Base-by-base conservation (phyloP, 2,797 vertebrate species). In the Gambelia wislizenii region DNA sequence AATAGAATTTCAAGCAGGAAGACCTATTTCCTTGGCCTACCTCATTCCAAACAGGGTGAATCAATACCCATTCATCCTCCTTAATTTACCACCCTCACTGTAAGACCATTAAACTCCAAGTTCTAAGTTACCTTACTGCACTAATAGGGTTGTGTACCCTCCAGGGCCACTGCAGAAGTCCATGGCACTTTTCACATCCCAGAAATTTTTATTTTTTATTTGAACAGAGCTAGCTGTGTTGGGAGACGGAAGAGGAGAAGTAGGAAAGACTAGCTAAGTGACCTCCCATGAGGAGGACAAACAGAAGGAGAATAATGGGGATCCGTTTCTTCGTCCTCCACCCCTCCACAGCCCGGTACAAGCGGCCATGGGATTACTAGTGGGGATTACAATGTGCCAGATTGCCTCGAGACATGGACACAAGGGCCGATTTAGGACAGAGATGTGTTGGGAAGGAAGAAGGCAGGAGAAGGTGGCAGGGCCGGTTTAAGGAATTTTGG, bases 361-460 rank as follows among this genome's bases (percentile, higher is more conserved):
- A 80, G 80, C 49, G 14, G 69, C 54, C 44, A 30, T 5, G 39
- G 20, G 88, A 89, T 89, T 89, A 86, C 47, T 1, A 18, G 44
- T 12, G 2, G 88, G 70, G 78, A 76, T 89, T 86, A 89, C 69
- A 52, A 76, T 67, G 10, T 10, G 78, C 42, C 69, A 76, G 78
- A 86, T 86, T 82, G 69, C n/a, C 25, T 1, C 18, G 6, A 14
- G 83, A 33, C 39, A 76, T 72, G 64, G n/a, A 30, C 67, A 20
- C 70, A 49, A 49, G 77, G 69, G 69, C 44, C 27, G 54, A 52
- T 67, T 89, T 82, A 86, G 88, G 88, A 76, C 78, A 75, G 56
- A 64, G 56, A 30, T 4, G 5, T 6, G 6, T 4, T 1, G 52
- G 83, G 67, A 20, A 42, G 56, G 61, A 72, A 54, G 47, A 18